Evolutionary conservation across 2,888 invertebrate genomes (phyloP).

Genomic region (Halictus quadricinctus): DNA sequence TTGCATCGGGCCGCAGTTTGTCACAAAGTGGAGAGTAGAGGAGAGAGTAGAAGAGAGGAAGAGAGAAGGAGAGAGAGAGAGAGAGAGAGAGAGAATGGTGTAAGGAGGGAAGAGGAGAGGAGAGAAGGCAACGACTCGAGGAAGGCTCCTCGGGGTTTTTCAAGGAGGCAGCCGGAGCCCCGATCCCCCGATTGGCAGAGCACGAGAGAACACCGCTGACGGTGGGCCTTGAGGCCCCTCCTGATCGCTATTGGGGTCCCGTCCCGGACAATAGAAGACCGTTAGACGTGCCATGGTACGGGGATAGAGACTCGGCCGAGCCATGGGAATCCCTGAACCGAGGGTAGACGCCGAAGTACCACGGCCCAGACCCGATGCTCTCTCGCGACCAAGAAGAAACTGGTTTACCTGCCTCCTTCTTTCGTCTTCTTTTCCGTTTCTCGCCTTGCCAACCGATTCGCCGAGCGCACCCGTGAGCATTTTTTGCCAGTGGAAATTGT

Average conservation of each 20-base stretch:
- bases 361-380: constrained; percentile 55
- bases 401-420: constrained; percentile 67
- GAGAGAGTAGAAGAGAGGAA: neutral
- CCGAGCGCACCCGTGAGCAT: neutral
- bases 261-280: constrained; percentile 66
- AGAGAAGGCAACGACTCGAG: constrained; percentile 26
- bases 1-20: constrained; percentile 34
- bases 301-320: constrained; percentile 45
- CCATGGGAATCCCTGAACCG: constrained; percentile 67
- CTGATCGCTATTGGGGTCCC: constrained; percentile 59
- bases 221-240: constrained; percentile 49
- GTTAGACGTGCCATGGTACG: constrained; percentile 62
- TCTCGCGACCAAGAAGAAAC: constrained; percentile 56
- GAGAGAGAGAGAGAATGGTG: neutral
- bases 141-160: constrained; percentile 34
- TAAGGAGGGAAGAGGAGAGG: neutral
- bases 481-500: constrained; percentile 10
- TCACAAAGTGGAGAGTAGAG: constrained; percentile 18
- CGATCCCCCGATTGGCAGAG: constrained; percentile 43
- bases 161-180: constrained; percentile 11
- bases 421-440: constrained; percentile 58
- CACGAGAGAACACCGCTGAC: constrained; percentile 30
- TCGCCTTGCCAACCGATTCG: constrained; percentile 30
- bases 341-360: constrained; percentile 60
- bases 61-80: neutral